A percentile compares a stretch with the other conserved stretches of the same genome.
phyloP scores from a whole-genome alignment of 2,797 vertebrate species.

The Diglossa cyanea region DNA sequence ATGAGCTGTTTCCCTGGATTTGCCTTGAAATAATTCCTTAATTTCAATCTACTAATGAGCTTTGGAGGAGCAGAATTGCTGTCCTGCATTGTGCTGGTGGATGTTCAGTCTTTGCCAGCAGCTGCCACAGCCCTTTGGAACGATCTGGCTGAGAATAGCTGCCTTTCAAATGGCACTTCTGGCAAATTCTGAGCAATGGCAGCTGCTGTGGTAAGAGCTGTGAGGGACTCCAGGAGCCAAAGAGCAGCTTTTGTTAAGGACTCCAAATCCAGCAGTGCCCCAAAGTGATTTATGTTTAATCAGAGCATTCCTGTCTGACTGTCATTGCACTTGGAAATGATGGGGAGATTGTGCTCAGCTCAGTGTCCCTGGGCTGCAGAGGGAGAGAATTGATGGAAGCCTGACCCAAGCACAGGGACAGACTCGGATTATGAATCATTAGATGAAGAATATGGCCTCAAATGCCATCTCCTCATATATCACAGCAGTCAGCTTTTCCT shows the following conservation, averaged over 20 bases:
- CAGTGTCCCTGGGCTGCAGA: not conserved
- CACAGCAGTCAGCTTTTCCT: conserved; percentile 1
- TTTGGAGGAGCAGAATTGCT: not conserved
- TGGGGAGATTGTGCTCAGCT: not conserved
- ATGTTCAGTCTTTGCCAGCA: not conserved
- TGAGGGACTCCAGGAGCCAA: not conserved
- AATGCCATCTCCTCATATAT: not conserved
- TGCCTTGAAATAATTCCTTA: not conserved
- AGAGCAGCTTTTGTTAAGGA: conserved; percentile 2
- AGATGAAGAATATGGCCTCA: not conserved
- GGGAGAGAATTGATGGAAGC: not conserved
- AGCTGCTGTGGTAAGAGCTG: conserved; percentile 4
- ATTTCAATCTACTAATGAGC: not conserved
- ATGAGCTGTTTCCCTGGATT: not conserved
- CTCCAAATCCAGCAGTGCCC: not conserved
- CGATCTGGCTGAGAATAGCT: not conserved
- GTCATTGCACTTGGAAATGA: not conserved
- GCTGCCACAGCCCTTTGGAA: not conserved
- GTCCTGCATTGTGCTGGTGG: not conserved
- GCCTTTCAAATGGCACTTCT: conserved; percentile 7
- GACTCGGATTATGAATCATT: not conserved
- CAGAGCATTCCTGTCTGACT: conserved; percentile 11
- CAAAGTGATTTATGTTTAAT: conserved; percentile 28
- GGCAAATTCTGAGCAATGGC: conserved; percentile 33
- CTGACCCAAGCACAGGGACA: conserved; percentile 19